phyloP scores from a whole-genome alignment of 2,888 invertebrate genomes.

The Calameuta filiformis region DNA sequence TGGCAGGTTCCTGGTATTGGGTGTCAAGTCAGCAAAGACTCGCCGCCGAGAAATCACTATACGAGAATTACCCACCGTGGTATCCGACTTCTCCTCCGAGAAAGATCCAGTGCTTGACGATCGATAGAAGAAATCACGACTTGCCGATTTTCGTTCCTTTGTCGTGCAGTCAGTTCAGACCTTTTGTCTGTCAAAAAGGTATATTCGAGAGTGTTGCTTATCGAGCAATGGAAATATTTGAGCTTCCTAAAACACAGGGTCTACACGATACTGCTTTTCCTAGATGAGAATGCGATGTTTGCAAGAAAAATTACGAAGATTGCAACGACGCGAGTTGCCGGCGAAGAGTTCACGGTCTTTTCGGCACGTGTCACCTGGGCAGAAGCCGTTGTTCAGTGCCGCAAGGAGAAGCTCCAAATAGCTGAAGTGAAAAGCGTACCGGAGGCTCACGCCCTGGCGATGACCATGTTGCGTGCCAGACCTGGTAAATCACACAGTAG shows the following conservation, averaged over 20 bases:
- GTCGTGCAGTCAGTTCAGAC: conserved; percentile 17
- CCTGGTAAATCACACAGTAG: conserved; percentile 28
- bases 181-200: conserved; percentile 27
- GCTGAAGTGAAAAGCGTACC: conserved; percentile 29
- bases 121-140: conserved; percentile 29
- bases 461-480: conserved; percentile 33
- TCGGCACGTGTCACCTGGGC: conserved; percentile 32
- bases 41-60: neutral
- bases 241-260: neutral
- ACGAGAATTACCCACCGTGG: neutral
- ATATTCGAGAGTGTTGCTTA: neutral
- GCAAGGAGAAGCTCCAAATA: conserved; percentile 32
- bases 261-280: neutral
- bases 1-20: conserved; percentile 30
- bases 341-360: conserved; percentile 31
- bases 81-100: conserved; percentile 5
- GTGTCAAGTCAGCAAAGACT: conserved; percentile 11
- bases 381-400: conserved; percentile 36
- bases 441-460: conserved; percentile 29
- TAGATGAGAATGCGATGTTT: neutral
- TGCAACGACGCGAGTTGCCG: conserved; percentile 12
- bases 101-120: conserved; percentile 27
- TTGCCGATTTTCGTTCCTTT: conserved; percentile 20
- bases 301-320: neutral
- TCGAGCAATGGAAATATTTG: neutral